Evolutionary conservation across 2,888 invertebrate genomes (phyloP).

Genomic region (Lepidochitona cinerea): DNA sequence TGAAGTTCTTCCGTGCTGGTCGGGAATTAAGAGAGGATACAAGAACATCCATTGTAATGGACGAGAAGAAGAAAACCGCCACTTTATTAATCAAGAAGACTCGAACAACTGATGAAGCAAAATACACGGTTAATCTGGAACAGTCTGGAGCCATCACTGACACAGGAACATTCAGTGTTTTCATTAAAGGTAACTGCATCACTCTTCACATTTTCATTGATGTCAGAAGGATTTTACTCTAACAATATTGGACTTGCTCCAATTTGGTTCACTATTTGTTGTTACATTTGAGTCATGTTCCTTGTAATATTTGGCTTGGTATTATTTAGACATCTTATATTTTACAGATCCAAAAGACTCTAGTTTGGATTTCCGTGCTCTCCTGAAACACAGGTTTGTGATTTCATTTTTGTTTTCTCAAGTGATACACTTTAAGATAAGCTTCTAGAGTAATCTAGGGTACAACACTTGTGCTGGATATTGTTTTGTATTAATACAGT

Average conservation of each 20-base stretch:
- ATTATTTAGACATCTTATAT: constrained; percentile 9
- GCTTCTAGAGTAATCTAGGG: no score
- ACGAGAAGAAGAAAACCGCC: constrained; percentile 78
- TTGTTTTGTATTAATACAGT: no score
- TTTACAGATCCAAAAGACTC: constrained; percentile 81
- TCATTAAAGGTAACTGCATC: constrained; percentile 86
- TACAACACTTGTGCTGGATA: no score
- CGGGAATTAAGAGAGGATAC: constrained; percentile 96
- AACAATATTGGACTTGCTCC: no score
- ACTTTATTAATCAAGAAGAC: constrained; percentile 96
- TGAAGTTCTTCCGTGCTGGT: constrained; percentile 89
- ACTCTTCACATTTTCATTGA: no score
- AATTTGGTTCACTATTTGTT: no score
- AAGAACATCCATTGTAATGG: constrained; percentile 75
- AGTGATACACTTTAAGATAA: no score
- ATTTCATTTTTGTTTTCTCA: no score
- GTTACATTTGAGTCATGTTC: no score
- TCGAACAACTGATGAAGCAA: constrained; percentile 96
- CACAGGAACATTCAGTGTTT: constrained; percentile 94
- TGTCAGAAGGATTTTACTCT: no score
- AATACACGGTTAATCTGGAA: constrained; percentile 92
- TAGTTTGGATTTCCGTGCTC: constrained; percentile 98
- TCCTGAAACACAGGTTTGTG: constrained; percentile 87
- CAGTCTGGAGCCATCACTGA: constrained; percentile 92
- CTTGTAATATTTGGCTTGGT: no score